Evolutionary conservation across 2,797 vertebrate genomes (phyloP), one percentile per base, ranked within the genome.

Genomic region (Tolypeutes matacus): DNA sequence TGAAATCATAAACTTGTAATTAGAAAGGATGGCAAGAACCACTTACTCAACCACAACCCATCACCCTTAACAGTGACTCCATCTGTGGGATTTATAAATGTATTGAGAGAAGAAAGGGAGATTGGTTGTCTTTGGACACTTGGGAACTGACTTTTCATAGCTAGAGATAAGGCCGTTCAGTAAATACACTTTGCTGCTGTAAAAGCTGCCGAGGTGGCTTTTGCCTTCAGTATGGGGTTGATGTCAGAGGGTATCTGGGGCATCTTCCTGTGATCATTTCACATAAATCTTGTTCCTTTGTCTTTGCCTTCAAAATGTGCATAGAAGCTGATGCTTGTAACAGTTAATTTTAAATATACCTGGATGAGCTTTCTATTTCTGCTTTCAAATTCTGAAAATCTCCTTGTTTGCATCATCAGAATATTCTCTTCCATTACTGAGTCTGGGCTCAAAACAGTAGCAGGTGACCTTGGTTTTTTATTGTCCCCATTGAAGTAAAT

Each of bases 311-410:
- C 53, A 70, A 67, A 77, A 39, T 86, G 3, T 42, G 25, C 23
- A 42, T 25, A 11, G 27, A 96, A 86, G 53, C 51, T 86, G 25
- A 56, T 82, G 9, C 64, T 86, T 39, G 21, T 29, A 58, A 39
- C 25, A 9, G 72, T 34, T 51, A 39, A 82, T 94, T 84, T 86
- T 92, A 81, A 95, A 70, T 39, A 39, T 62, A 65, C 29, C 77
- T 73, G 23, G 11, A 49, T 92, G 49, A 36, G 10, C 36, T 78
- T 93, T 80, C n/a, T 86, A n/a, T 69, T 91, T 94, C 83, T 93
- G n/a, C 51, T 64, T 78, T 84, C 42, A 72, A 39, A 49, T 65
- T 42, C 49, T 51, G 7, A 51, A 83, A 29, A 11, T 42, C 58
- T 85, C 73, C n/a, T 42, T 78, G 1, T 80, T 64, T 15, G 7